phyloP scores from a whole-genome alignment of 2,797 vertebrate genomes.

The Dermochelys coriacea region DNA sequence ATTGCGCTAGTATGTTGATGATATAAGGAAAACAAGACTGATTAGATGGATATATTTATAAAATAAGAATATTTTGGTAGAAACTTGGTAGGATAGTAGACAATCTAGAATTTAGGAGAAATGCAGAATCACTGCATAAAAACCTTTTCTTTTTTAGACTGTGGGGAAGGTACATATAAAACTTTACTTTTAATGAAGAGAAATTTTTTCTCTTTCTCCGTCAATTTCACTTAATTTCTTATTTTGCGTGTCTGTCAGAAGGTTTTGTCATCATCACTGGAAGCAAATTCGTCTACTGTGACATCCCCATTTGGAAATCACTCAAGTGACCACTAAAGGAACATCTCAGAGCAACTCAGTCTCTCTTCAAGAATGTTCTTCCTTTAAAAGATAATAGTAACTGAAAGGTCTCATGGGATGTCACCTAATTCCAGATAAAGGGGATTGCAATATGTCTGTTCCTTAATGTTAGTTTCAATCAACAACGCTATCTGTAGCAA shows the following conservation, averaged over 20 bases:
- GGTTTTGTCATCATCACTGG: constrained; percentile 47
- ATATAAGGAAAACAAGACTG: not conserved
- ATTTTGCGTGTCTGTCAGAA: not conserved
- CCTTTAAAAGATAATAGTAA: constrained; percentile 71
- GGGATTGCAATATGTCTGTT: constrained; percentile 74
- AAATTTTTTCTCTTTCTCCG: not conserved
- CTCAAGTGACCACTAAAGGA: constrained; percentile 55
- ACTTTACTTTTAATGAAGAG: not conserved
- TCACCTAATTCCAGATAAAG: constrained; percentile 48
- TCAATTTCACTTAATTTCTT: not conserved
- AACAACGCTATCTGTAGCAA: constrained; percentile 68
- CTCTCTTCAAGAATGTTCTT: constrained; percentile 66
- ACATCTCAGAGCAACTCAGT: constrained; percentile 56
- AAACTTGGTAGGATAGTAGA: not conserved
- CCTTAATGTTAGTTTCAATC: constrained; percentile 70
- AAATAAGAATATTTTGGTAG: constrained; percentile 14
- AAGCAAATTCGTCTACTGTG: constrained; percentile 24
- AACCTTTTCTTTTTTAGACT: not conserved
- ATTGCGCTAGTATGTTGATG: not conserved
- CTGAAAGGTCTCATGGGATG: constrained; percentile 76
- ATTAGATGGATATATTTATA: not conserved
- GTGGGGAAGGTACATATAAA: not conserved
- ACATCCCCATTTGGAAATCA: constrained; percentile 69
- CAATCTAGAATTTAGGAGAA: not conserved
- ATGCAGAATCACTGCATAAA: not conserved